Base-by-base conservation (phyloP, 2,113 vertebrate genomes). In the Xiphias gladius region DNA sequence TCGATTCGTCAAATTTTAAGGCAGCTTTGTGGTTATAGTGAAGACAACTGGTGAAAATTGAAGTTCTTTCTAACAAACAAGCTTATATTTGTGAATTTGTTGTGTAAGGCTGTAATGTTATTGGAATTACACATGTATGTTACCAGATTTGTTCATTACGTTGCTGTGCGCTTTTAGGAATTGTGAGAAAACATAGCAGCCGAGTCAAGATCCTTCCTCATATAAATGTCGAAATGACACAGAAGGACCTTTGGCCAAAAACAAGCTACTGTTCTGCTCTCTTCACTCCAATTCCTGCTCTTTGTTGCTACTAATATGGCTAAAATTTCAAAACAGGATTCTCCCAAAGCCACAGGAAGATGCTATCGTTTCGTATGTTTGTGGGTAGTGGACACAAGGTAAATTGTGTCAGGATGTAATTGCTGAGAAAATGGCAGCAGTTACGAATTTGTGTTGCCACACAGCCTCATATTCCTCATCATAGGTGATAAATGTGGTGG, bases 11-110 rank as follows among this genome's bases (percentile, higher is more conserved):
- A 30, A 20, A 57, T 57, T 39, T 41, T 76, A 16, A 63, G 80
- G 87, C 86, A 90, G 83, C 88, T 76, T 80, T 79, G 70, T 84
- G 84, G 63, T 83, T 89, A 62, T 84, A 79, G 52, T 82, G 78
- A 82, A 83, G 80, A 88, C 58, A 57, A 30, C 24, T 86, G 65
- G 37, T 84, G 61, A 67, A 13, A 54, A 71, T 39, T 90, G 82
- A 91, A 88, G 83, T 81, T 70, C 10, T 76, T 79, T 80, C 57
- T 73, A 79, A 84, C 70, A 82, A 86, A 52, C 62, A 62, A 73
- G 63, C 48, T 83, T 80, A 35, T 68, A n/a, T 10, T 80, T 86
- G 70, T 74, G 22, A 88, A 72, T 77, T 24, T 83, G 59, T 77
- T 70, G 54, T 75, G 68, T 30, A 62, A 59, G 7, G n/a, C 55